Percentiles rank a stretch among this genome's conserved stretches.
These are phyloP conservation scores for Clarias fuscus DNA, from an alignment of 2,797 vertebrate species.

Conservation along the genomic window DNA sequence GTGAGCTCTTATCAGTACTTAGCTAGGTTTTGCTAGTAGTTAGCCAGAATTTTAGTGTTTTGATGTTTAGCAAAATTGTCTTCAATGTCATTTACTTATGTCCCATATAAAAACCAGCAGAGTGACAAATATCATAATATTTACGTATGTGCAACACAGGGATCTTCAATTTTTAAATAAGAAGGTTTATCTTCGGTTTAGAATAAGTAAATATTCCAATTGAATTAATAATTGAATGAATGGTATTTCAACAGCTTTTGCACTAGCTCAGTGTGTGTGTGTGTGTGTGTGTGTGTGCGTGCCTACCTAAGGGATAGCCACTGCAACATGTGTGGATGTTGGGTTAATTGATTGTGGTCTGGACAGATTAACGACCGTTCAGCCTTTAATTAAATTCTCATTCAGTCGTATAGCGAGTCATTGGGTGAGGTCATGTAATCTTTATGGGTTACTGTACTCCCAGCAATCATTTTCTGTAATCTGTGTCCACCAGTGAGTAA, in stretches of 20 bases:
- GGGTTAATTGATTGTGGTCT: conserved; percentile 73
- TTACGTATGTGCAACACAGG: neutral
- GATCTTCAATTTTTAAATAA: neutral
- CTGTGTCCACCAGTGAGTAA: conserved; percentile 31
- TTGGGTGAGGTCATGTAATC: conserved; percentile 45
- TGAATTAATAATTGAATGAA: too few species aligned
- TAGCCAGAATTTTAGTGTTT: neutral
- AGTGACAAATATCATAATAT: neutral
- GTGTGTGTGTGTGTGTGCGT: conserved; percentile 33
- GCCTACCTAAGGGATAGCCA: conserved; percentile 61
- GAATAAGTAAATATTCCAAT: neutral
- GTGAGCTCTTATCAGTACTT: neutral
- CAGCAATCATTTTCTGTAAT: conserved; percentile 43
- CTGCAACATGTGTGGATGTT: conserved; percentile 49
- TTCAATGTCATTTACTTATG: neutral
- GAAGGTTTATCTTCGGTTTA: neutral
- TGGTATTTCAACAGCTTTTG: conserved; percentile 53
- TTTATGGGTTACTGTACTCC: conserved; percentile 49
- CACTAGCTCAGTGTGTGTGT: conserved; percentile 54
- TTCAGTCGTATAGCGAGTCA: conserved; percentile 57
- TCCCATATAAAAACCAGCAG: neutral
- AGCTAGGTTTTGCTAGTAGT: neutral
- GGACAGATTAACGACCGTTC: conserved; percentile 75
- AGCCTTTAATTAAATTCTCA: conserved; percentile 76
- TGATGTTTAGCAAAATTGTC: neutral